phyloP scores from a whole-genome alignment of 2,888 invertebrate genomes.

The Eudemis profundana region DNA sequence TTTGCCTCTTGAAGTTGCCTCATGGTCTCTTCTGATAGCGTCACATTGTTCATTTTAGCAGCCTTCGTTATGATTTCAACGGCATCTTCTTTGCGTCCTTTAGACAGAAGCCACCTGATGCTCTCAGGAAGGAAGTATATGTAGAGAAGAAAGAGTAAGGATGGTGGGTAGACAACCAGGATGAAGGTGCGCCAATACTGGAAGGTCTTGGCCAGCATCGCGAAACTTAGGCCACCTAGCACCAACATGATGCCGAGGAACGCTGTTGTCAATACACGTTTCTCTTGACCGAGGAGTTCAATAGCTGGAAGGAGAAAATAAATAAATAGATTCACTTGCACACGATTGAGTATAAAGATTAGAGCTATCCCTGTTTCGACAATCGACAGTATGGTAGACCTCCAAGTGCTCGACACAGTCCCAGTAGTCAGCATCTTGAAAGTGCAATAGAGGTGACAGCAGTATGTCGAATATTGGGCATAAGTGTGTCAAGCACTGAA shows the following conservation, averaged over 20 bases:
- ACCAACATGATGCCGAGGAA: slow-evolving; percentile 84
- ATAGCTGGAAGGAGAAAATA: slow-evolving; percentile 65
- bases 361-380: no score
- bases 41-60: slow-evolving; percentile 86
- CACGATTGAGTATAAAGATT: no score
- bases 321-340: no score
- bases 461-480: no score
- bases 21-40: slow-evolving; percentile 76
- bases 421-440: no score
- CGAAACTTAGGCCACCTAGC: slow-evolving; percentile 89
- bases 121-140: slow-evolving; percentile 91
- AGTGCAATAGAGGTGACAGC: no score
- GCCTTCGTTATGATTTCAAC: slow-evolving; percentile 87
- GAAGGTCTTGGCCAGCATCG: slow-evolving; percentile 88
- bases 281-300: slow-evolving; percentile 76
- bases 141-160: slow-evolving; percentile 87
- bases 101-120: slow-evolving; percentile 90
- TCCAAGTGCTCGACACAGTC: no score
- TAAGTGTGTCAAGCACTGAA: no score
- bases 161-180: slow-evolving; percentile 89
- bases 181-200: slow-evolving; percentile 90
- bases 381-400: no score
- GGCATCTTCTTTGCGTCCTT: slow-evolving; percentile 88
- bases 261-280: slow-evolving; percentile 74
- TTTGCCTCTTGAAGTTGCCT: slow-evolving; percentile 74